Evolutionary conservation across 2,888 invertebrate genomes (phyloP), one percentile per base, ranked within the genome.

Genomic region (Argyresthia goedartella): DNA sequence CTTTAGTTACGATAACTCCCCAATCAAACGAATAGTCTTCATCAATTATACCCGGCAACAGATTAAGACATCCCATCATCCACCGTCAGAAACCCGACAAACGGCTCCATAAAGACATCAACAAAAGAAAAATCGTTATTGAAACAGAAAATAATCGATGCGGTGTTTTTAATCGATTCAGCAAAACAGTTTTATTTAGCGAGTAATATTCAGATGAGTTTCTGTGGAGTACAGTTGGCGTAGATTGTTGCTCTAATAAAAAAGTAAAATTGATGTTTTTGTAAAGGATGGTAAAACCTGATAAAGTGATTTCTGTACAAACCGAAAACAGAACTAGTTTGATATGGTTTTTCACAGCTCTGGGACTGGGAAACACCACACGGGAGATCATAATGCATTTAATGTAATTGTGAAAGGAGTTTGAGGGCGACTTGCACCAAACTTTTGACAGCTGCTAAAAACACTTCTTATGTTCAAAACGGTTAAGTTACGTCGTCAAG

Each of bases 121-220:
- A 57, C 59, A 68, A 60, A 65, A 68, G 65, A 73, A 72, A 74
- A 67, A 66, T 57, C 57, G 60, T 64, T 62, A 60, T 61, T 58
- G 60, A 58, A 67, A 73, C 64, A 73, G 77, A 77, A 73, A 75
- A 71, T 70, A 75, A 77, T 76, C 73, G 76, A 73, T 72, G 61
- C 67, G 69, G 64, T 71, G 66, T 66, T 64, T 72, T 78, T 82
- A 82, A 82, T 82, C 81, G 81, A 81, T 80, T 77, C 75, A 67
- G 76, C 67, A 71, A 79, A 81, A 80, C 81, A 77, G 80, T 81
- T 81, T 81, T 74, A 75, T 76, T 73, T 67, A 65, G 69, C 66
- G 65, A 73, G 25, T 25, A 25, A 25, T 58, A 75, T 77, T 78
- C 68, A 76, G 68, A 79, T 77, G 69, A 71, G 69, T 60, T 71